These are phyloP conservation scores for Ligdia adustata DNA, from an alignment of 2,888 invertebrate genomes.

Conservation along the genomic window DNA sequence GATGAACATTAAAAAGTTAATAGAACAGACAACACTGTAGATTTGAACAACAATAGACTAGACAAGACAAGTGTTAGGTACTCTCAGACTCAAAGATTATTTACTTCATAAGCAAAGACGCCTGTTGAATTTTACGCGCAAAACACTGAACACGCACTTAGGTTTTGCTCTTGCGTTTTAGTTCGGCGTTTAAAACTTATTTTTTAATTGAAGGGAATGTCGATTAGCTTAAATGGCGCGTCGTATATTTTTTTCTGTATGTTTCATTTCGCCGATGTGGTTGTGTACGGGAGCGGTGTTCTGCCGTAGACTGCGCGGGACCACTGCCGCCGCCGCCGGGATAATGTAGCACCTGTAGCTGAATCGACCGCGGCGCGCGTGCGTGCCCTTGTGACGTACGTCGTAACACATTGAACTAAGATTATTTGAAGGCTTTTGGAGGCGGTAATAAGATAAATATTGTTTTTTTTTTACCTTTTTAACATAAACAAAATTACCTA, in stretches of 20 bases:
- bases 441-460: too few species aligned
- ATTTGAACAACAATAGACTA: conserved; percentile 56
- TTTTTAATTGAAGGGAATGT: conserved; percentile 27
- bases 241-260: conserved; percentile 54
- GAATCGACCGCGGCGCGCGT: conserved; percentile 80
- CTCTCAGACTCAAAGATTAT: conserved; percentile 49
- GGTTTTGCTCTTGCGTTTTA: conserved; percentile 41
- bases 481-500: too few species aligned
- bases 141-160: conserved; percentile 34
- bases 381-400: conserved; percentile 80
- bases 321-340: conserved; percentile 63
- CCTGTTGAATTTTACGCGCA: conserved; percentile 72
- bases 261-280: conserved; percentile 35
- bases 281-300: conserved; percentile 39
- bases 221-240: conserved; percentile 35
- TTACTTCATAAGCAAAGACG: conserved; percentile 57
- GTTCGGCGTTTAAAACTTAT: conserved; percentile 42
- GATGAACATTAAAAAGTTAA: conserved; percentile 34
- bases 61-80: conserved; percentile 52
- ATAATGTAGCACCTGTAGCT: conserved; percentile 74
- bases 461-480: too few species aligned
- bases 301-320: conserved; percentile 52
- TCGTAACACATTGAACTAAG: conserved; percentile 49
- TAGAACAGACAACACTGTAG: conserved; percentile 57
- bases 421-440: conserved; percentile 21